These are phyloP conservation scores for Mionectes olivaceus DNA, from an alignment of 2,797 vertebrate genomes.

Conservation along the genomic window DNA sequence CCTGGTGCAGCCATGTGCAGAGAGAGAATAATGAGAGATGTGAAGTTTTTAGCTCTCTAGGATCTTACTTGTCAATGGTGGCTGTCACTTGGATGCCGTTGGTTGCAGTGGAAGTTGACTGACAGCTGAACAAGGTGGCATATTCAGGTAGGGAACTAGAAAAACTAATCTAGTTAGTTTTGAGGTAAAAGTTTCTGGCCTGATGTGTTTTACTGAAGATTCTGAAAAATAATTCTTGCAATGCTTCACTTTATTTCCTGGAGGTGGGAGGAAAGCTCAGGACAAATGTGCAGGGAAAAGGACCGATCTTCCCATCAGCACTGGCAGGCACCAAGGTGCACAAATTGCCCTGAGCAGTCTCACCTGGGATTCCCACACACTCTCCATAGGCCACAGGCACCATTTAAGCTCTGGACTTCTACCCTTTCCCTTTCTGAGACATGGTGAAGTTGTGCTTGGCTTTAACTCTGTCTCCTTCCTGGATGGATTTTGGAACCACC, in stretches of 20 bases:
- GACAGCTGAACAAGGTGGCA: background rate
- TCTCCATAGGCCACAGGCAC: background rate
- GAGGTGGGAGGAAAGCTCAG: background rate
- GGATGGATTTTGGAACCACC: accelerated
- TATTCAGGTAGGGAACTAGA: background rate
- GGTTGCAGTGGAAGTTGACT: background rate
- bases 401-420: background rate
- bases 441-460: background rate
- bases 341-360: background rate
- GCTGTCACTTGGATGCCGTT: background rate
- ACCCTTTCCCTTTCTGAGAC: background rate
- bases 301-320: background rate
- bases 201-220: background rate
- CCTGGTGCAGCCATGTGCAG: background rate
- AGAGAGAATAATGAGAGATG: background rate
- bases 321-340: background rate
- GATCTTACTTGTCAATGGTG: background rate
- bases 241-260: background rate
- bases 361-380: too few species aligned
- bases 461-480: background rate
- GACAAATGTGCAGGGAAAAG: background rate
- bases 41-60: background rate
- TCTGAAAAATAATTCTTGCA: background rate
- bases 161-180: background rate
- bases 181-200: background rate